A percentile compares a stretch with the other conserved stretches of the same genome.
These are phyloP conservation scores for Bagarius yarrelli DNA, from an alignment of 2,113 vertebrate species.

Conservation along the genomic window DNA sequence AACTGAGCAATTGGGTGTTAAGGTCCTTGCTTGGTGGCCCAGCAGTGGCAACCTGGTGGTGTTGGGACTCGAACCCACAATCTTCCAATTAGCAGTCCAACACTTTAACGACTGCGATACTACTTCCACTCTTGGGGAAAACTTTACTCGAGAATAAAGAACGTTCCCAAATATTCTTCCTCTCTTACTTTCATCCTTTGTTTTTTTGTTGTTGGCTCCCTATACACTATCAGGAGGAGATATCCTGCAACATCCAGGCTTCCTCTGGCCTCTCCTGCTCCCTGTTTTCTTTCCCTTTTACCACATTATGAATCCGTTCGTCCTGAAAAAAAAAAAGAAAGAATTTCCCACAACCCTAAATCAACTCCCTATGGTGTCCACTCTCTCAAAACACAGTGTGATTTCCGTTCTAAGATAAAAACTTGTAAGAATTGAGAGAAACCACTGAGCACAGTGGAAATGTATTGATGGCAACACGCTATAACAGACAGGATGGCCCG, in stretches of 20 bases:
- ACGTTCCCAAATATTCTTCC: too few species aligned
- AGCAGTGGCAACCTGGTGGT: too few species aligned
- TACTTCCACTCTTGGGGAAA: too few species aligned
- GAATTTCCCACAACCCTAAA: conserved; percentile 22
- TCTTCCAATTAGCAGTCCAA: too few species aligned
- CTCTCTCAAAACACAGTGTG: conserved; percentile 23
- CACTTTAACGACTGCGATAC: too few species aligned
- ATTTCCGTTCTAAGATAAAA: conserved; percentile 33
- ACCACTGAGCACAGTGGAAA: conserved; percentile 7
- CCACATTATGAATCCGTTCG: conserved; percentile 23
- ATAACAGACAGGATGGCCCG: conserved; percentile 41
- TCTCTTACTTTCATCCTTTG: too few species aligned
- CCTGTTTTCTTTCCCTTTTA: background rate
- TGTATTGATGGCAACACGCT: conserved; percentile 8
- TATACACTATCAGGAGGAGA: too few species aligned
- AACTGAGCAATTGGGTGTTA: too few species aligned
- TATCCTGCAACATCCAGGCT: conserved; percentile 8
- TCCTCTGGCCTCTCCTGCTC: conserved; percentile 10
- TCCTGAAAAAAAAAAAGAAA: conserved; percentile 23
- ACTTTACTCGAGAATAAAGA: too few species aligned
- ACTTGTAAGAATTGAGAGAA: conserved; percentile 7
- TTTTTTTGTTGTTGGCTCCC: too few species aligned
- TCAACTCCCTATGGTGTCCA: conserved; percentile 13
- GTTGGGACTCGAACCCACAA: too few species aligned
- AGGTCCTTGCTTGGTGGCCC: too few species aligned